Base-by-base conservation (phyloP, 2,888 invertebrate species). In the Synanthedon tipuliformis region DNA sequence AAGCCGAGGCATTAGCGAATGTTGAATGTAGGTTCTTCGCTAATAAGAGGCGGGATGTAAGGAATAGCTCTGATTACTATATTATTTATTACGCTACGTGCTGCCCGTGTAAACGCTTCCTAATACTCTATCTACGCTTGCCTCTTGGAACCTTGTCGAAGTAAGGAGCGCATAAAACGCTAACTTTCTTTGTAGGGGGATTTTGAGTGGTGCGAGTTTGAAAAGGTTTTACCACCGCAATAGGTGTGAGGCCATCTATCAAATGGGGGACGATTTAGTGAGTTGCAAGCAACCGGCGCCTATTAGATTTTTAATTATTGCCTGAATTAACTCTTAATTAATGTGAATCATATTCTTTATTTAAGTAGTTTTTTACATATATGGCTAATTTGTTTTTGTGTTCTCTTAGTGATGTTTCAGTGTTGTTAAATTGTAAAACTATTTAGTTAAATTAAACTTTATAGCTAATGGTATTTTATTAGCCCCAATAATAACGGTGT, bases 21-120 rank as follows among this genome's bases (percentile, higher is more conserved):
- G 86, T 78, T 86, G 85, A 82, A 84, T 83, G 83, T 84, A 81
- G 81, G 80, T 80, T 77, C 82, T 75, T 81, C 81, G 75, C 84
- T 86, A 83, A 84, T 84, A 86, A 85, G 85, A 79, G 79, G 71
- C 74, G 79, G 85, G 86, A 85, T 86, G 85, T 85, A 84, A 87
- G 86, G 84, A 85, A 86, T 86, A 76, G 81, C 81, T 73, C 86
- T 87, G 87, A 87, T 87, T 87, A 87, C 85, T 86, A 81, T 80
- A 84, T 86, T 85, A 86, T 87, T 86, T 87, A 86, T 87, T 86
- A 83, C 84, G 62, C 75, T 86, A 86, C 87, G 87, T 87, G 87
- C 83, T 79, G 72, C 75, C 72, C 78, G 80, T 87, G 82, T 86
- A 85, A 86, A 86, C 86, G 86, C 81, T 81, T 78, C 82, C 77